Percentiles rank a stretch among this genome's conserved stretches.
Conservation (phyloP, 2,888 invertebrate species). For the Tribolium freemani region DNA sequence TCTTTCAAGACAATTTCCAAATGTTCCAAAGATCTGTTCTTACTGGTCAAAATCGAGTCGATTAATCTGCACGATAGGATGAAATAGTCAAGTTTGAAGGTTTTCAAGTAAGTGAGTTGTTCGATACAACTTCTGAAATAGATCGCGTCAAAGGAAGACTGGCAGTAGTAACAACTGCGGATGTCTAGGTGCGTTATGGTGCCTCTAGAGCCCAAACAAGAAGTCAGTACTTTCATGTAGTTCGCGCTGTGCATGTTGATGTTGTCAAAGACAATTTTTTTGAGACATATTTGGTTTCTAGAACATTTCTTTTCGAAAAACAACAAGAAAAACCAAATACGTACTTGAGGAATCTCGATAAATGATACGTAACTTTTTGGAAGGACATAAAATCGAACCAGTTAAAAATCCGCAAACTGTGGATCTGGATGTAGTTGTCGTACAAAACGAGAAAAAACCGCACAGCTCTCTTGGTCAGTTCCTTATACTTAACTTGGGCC, state of each 20-base stretch:
- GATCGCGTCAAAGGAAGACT: constrained; percentile 55
- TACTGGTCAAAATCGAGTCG: constrained; percentile 65
- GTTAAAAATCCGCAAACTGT: constrained; percentile 66
- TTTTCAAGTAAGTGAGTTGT: constrained; percentile 63
- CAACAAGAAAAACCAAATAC: constrained; percentile 14
- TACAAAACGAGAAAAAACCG: constrained; percentile 60
- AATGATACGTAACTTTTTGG: constrained; percentile 62
- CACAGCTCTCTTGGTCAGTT: constrained; percentile 65
- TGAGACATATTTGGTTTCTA: constrained; percentile 67
- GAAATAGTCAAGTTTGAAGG: constrained; percentile 68
- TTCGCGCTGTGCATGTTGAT: constrained; percentile 67
- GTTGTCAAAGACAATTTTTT: constrained; percentile 66
- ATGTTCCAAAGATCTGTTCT: constrained; percentile 60
- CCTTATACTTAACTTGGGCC: constrained; percentile 64
- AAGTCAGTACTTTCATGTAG: constrained; percentile 66
- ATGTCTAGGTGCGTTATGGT: constrained; percentile 66
- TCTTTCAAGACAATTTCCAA: constrained; percentile 67
- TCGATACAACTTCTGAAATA: constrained; percentile 60
- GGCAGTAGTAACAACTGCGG: constrained; percentile 68
- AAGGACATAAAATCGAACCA: constrained; percentile 69
- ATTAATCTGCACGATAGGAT: constrained; percentile 67
- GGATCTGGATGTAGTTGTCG: constrained; percentile 64
- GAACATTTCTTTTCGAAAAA: not conserved
- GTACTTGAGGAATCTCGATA: constrained; percentile 62
- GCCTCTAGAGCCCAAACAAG: constrained; percentile 63